Evolutionary conservation across 1,140 invertebrate species (phyloP).

Genomic region (Pachyrhynchus sulphureomaculatus): DNA sequence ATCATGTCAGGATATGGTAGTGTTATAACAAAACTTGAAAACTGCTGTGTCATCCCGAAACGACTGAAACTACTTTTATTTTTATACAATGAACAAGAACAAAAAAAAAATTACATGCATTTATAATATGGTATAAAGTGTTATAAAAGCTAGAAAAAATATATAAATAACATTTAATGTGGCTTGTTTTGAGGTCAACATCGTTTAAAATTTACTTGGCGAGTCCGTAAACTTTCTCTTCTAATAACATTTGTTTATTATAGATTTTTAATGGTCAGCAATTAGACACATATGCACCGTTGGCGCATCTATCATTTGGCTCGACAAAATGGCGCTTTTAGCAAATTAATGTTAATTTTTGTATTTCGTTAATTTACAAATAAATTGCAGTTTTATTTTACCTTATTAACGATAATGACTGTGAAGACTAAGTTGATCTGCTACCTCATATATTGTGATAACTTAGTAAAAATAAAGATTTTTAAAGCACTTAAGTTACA

Average conservation of each 20-base stretch:
- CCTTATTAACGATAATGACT: too few relatives aligned
- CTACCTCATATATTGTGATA: too few relatives aligned
- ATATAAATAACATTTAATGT: conserved; percentile 10
- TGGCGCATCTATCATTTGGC: conserved; percentile 11
- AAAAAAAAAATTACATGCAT: too few relatives aligned
- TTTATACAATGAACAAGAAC: neutral
- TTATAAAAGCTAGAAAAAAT: neutral
- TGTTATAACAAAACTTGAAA: too few relatives aligned
- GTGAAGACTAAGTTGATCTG: too few relatives aligned
- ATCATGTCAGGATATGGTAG: too few relatives aligned
- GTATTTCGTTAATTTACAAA: neutral
- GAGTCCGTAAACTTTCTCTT: conserved; percentile 23
- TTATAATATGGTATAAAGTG: neutral
- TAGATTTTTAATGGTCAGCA: conserved; percentile 23
- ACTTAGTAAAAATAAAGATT: too few relatives aligned
- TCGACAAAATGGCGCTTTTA: conserved; percentile 5
- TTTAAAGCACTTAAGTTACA: too few relatives aligned
- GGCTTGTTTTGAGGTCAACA: conserved; percentile 4
- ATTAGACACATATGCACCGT: conserved; percentile 19
- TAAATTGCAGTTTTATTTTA: too few relatives aligned
- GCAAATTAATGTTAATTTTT: neutral
- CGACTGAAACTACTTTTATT: neutral
- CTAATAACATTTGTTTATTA: conserved; percentile 33
- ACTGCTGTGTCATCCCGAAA: too few relatives aligned
- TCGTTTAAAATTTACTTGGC: conserved; percentile 23